Percentiles rank a stretch among this genome's conserved stretches.
Evolutionary conservation across 1,140 invertebrate genomes (phyloP).

Genomic region (Ostrea denselamellosa): DNA sequence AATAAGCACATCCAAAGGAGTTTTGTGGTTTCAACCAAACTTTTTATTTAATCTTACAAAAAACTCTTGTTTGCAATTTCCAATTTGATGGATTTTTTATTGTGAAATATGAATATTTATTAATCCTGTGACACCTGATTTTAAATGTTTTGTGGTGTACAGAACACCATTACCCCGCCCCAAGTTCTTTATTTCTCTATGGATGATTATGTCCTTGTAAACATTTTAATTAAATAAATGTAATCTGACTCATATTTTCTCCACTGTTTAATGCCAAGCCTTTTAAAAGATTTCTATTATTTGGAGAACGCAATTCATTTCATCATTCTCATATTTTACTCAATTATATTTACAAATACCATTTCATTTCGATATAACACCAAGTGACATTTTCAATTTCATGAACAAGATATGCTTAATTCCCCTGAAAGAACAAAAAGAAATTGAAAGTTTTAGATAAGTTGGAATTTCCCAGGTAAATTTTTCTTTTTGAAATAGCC

Average conservation of each 20-base stretch:
- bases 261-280: conserved; percentile 21
- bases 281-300: conserved; percentile 21
- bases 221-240: conserved; percentile 29
- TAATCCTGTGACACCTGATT: conserved; percentile 23
- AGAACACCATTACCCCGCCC: conserved; percentile 1
- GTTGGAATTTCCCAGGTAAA: conserved; percentile 32
- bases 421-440: background rate
- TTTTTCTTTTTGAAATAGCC: background rate
- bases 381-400: conserved; percentile 36
- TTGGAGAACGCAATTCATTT: conserved; percentile 1
- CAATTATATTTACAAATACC: conserved; percentile 34
- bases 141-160: conserved; percentile 35
- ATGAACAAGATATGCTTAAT: background rate
- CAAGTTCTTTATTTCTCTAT: background rate
- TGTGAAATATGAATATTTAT: conserved; percentile 34
- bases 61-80: conserved; percentile 3
- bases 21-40: background rate
- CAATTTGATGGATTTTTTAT: conserved; percentile 7
- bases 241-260: conserved; percentile 19
- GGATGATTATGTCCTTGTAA: conserved; percentile 32
- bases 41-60: conserved; percentile 14
- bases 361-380: conserved; percentile 16
- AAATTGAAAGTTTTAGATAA: background rate
- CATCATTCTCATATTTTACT: conserved; percentile 22
- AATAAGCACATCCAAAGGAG: conserved; percentile 1